Conservation (phyloP, 2,888 invertebrate species). For the Malacosoma neustria region DNA sequence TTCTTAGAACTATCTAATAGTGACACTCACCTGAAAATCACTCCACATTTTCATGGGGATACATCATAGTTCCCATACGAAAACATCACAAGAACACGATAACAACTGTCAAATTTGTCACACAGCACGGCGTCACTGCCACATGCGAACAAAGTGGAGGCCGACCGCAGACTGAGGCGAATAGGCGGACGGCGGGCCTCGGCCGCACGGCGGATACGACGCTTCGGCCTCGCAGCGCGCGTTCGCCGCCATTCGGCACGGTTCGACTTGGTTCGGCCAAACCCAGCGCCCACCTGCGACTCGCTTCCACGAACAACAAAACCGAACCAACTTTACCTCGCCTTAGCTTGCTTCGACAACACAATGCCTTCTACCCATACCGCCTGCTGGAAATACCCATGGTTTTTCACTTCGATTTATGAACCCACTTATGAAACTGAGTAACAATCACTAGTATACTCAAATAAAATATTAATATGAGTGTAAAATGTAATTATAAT, state of each 20-base stretch:
- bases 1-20: constrained; percentile 3
- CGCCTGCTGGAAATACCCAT: constrained; percentile 33
- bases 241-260: constrained; percentile 24
- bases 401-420: constrained; percentile 21
- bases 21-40: constrained; percentile 67
- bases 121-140: constrained; percentile 58
- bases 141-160: constrained; percentile 48
- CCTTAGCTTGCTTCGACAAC: constrained; percentile 21
- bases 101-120: constrained; percentile 71
- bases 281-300: constrained; percentile 63
- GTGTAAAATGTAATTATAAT: no score
- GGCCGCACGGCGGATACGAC: constrained; percentile 25
- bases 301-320: constrained; percentile 63
- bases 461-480: no score
- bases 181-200: constrained; percentile 16
- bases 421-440: no score
- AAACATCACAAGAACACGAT: constrained; percentile 73
- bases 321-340: constrained; percentile 39
- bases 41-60: constrained; percentile 75
- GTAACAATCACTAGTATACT: no score
- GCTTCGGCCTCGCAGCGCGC: constrained; percentile 23
- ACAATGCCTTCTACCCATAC: constrained; percentile 37
- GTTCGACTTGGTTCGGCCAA: constrained; percentile 28
- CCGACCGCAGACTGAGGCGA: constrained; percentile 63
- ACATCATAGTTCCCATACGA: constrained; percentile 73